Base-by-base conservation (phyloP, 2,888 invertebrate species). In the Ornithoptera alexandrae region DNA sequence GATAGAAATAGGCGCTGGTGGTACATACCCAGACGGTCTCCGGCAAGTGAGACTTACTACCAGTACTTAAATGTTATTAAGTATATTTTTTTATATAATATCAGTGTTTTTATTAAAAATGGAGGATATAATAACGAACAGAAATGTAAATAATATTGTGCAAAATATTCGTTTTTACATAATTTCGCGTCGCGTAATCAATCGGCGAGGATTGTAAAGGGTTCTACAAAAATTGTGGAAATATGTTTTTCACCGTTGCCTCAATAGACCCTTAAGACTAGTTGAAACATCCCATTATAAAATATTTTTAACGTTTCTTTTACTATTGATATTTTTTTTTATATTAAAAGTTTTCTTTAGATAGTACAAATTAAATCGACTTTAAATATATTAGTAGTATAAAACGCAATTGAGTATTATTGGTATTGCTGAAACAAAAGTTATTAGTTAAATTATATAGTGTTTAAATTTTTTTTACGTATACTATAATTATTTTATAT, bases 181-280 rank as follows among this genome's bases (percentile, higher is more conserved):
- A 50, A 30, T 63, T 50, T 24, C 10, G 15, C 53, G 18, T 24
- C 24, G n/a, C 50, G 15, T 50, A 20, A 62, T 24, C 53, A 39
- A 57, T 65, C 57, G 15, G 30, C 8, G 64, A 4, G 22, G 57
- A 62, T 58, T 62, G 20, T 58, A 0, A 39, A 68, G 57, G 46
- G 62, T 62, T 62, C 67, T 62, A 62, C 57, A 58, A 46, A 61
- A 67, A 57, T 42, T 42, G 62, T 39, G 20, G 12, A 50, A 53
- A 36, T 57, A 42, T 39, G 1, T 39, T 62, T 53, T 53, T 53
- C 36, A 61, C 36, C 61, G 50, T 65, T n/a, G 50, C 60, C 12
- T 60, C 62, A 62, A 62, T 42, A 39, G 6, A 39, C 61, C 7
- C 36, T 58, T 58, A n/a, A 7, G 17, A 30, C 30, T 63, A 63